These are phyloP conservation scores for Copidosoma floridanum DNA, from an alignment of 1,140 invertebrate species.

Conservation along the genomic window DNA sequence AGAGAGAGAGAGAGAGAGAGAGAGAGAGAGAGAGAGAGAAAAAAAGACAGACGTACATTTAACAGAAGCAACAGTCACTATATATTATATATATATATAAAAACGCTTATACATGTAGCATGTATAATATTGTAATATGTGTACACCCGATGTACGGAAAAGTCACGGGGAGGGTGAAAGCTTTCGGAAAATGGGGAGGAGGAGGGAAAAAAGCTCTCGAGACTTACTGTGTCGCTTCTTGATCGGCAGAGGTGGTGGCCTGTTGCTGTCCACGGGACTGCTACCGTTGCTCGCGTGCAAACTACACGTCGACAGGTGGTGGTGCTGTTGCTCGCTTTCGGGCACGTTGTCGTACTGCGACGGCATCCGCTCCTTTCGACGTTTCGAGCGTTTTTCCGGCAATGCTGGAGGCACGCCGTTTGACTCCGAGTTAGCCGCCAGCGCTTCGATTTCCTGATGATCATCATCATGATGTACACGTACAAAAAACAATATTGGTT, in stretches of 20 bases:
- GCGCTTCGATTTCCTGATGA: slow-evolving; percentile 47
- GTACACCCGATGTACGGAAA: too few species aligned
- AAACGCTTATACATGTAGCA: too few species aligned
- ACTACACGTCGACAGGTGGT: slow-evolving; percentile 59
- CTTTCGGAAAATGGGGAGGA: too few species aligned
- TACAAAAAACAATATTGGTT: too few species aligned
- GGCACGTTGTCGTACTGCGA: slow-evolving; percentile 75
- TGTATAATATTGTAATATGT: too few species aligned
- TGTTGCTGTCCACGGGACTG: slow-evolving; percentile 56
- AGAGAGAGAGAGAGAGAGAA: too few species aligned
- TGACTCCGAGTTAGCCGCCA: slow-evolving; percentile 37
- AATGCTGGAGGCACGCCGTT: slow-evolving; percentile 64
- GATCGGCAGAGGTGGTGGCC: slow-evolving; percentile 83
- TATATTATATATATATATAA: background rate
- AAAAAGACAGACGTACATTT: background rate
- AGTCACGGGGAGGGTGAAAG: too few species aligned
- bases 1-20: too few species aligned
- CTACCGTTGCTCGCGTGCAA: slow-evolving; percentile 54
- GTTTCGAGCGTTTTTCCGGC: slow-evolving; percentile 62
- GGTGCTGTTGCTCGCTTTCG: slow-evolving; percentile 61
- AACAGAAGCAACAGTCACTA: background rate
- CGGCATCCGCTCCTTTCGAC: slow-evolving; percentile 61
- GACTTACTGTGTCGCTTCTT: slow-evolving; percentile 93
- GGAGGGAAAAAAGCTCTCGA: too few species aligned
- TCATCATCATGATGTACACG: too few species aligned